Evolutionary conservation across 1,140 invertebrate species (phyloP), one percentile per base, ranked within the genome.

Genomic region (Magallana gigas): DNA sequence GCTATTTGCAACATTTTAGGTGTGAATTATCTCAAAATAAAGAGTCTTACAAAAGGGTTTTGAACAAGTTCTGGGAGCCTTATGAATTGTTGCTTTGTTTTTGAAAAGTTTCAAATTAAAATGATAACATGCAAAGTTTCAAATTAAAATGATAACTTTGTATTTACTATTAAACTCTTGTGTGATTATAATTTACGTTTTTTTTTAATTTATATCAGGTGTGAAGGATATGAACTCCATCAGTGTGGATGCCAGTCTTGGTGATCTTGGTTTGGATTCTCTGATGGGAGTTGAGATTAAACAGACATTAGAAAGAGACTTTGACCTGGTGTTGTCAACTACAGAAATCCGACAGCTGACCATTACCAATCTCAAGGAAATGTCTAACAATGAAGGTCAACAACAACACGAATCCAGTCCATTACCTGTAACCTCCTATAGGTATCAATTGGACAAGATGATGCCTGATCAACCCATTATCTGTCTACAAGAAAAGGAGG

Each of bases 231-330:
- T 96, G 0, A 97, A 96, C 86, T 97, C 96, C 84, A 95, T 99
- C 3, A 97, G 97, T 84, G 94, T 96, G 58, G 96, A 96, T 9
- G 96, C 97, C 0, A 97, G 96, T 18, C 95, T 99, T 7, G 97
- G 97, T 14, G 98, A 99, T 94, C 95, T 99, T 7, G 98, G 99
- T 81, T 98, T 99, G 96, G 99, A 99, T 93, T 99, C 98, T 0
- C 95, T 99, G 57, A 99, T 99, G 98, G 98, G 98, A 83, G 98
- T 98, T 0, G 98, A 99, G 95, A 98, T 99, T 86, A 99, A 99
- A 95, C 98, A 99, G 94, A 98, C 97, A 0, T 94, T 99, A 11
- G 98, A 99, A 94, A 96, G 98, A 83, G 98, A 98, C 91, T 98
- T 97, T 94, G 98, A 99, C 94, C 93, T 99, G 36, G 96, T 97